Evolutionary conservation across 2,888 invertebrate genomes (phyloP).

Genomic region (Helicoverpa assulta): DNA sequence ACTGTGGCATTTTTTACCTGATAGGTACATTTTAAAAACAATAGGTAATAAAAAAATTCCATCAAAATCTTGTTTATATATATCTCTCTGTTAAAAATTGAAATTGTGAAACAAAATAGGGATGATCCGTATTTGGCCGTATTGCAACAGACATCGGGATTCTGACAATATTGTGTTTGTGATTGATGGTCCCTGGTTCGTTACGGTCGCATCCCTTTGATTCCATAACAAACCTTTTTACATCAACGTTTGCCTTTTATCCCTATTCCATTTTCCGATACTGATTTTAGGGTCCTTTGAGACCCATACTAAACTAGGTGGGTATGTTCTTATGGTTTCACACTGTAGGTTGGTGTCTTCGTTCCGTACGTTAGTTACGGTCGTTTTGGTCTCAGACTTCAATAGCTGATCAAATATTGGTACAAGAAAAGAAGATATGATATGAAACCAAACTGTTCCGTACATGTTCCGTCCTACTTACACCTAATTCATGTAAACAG

Average conservation of each 20-base stretch:
- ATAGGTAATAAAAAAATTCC: too few species aligned
- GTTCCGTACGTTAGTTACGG: not conserved
- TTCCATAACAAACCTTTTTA: conserved; percentile 13
- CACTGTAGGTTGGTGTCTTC: not conserved
- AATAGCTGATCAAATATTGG: too few species aligned
- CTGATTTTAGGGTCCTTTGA: not conserved
- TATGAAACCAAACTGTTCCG: too few species aligned
- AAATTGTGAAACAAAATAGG: not conserved
- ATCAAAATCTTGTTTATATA: not conserved
- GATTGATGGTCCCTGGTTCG: conserved; percentile 18
- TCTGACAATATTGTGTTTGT: conserved; percentile 1
- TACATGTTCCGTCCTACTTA: too few species aligned
- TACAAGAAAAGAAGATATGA: too few species aligned
- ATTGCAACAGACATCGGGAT: conserved; percentile 14
- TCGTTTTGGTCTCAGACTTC: too few species aligned
- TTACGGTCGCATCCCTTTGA: conserved; percentile 26
- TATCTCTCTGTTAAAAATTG: not conserved
- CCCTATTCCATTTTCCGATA: conserved; percentile 13
- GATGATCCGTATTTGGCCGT: conserved; percentile 4
- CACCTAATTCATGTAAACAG: too few species aligned
- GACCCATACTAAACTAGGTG: not conserved
- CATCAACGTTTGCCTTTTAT: conserved; percentile 12
- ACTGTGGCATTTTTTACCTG: too few species aligned
- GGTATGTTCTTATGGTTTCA: not conserved
- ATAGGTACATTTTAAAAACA: too few species aligned